These are phyloP conservation scores for Epicauta chinensis DNA, from an alignment of 1,140 invertebrate genomes.

Conservation along the genomic window DNA sequence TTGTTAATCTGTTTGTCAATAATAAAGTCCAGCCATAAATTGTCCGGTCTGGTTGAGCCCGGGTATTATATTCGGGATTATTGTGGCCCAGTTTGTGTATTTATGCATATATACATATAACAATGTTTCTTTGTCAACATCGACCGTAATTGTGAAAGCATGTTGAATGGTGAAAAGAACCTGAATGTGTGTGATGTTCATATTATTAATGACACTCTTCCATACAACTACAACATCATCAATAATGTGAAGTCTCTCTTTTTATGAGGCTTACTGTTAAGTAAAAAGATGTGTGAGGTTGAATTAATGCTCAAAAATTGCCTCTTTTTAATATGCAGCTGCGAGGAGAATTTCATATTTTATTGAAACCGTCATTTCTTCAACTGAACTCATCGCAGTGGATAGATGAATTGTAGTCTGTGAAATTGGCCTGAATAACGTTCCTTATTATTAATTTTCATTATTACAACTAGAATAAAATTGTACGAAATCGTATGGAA, in stretches of 20 bases:
- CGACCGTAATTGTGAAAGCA: conserved; percentile 14
- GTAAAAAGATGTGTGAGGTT: conserved; percentile 7
- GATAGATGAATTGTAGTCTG: too few relatives aligned
- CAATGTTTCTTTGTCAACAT: conserved; percentile 4
- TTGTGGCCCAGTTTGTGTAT: conserved; percentile 6
- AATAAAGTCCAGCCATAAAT: too few relatives aligned
- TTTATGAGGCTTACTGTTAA: conserved; percentile 9
- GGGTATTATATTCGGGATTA: conserved; percentile 2
- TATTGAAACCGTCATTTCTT: too few relatives aligned
- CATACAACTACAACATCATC: conserved; percentile 7
- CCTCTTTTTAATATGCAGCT: too few relatives aligned
- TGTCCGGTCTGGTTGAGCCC: too few relatives aligned
- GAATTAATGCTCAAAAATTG: conserved; percentile 12
- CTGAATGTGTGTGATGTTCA: conserved; percentile 14
- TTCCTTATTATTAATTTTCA: too few relatives aligned
- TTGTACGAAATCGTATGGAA: too few relatives aligned
- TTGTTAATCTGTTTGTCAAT: too few relatives aligned
- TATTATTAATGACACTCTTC: conserved; percentile 19
- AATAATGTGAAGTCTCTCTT: conserved; percentile 8
- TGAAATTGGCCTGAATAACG: too few relatives aligned
- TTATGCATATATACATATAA: conserved; percentile 1
- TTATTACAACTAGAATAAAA: too few relatives aligned
- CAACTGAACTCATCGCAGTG: too few relatives aligned
- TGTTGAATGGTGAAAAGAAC: conserved; percentile 12
- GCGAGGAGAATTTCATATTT: too few relatives aligned